phyloP scores from a whole-genome alignment of 2,888 invertebrate genomes.

The Chesias legatella region DNA sequence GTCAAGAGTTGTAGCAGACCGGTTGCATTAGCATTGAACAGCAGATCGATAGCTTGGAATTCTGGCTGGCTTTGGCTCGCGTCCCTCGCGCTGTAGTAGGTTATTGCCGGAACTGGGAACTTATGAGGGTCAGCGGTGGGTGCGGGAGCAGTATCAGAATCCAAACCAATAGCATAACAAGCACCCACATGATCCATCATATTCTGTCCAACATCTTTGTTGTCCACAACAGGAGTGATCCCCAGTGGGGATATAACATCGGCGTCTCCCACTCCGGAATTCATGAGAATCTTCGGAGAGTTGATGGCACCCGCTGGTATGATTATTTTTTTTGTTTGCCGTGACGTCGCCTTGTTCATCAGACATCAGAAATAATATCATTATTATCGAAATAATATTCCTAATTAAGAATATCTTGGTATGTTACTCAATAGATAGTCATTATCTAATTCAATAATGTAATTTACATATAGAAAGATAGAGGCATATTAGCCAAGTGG shows the following conservation, averaged over 20 bases:
- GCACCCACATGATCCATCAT: conserved; percentile 24
- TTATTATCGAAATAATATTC: too few relatives aligned
- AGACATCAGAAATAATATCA: too few relatives aligned
- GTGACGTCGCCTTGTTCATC: conserved; percentile 26
- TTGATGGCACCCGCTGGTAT: conserved; percentile 44
- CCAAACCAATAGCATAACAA: neutral
- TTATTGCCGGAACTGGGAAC: conserved; percentile 30
- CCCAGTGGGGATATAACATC: conserved; percentile 29
- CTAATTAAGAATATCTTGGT: conserved; percentile 38
- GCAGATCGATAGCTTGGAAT: conserved; percentile 32
- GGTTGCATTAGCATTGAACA: conserved; percentile 25
- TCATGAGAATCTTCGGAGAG: conserved; percentile 41
- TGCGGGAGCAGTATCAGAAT: neutral
- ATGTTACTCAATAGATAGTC: too few relatives aligned
- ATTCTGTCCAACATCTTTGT: conserved; percentile 20
- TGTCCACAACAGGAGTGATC: conserved; percentile 29
- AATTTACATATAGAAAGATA: too few relatives aligned
- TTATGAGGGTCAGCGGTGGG: neutral
- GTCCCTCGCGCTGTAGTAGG: conserved; percentile 21
- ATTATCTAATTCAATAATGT: too few relatives aligned
- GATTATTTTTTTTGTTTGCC: conserved; percentile 40
- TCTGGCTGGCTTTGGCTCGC: conserved; percentile 30
- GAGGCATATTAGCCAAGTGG: too few relatives aligned
- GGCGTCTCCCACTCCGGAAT: conserved; percentile 46
- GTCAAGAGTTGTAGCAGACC: conserved; percentile 33